Conservation (phyloP, 2,888 invertebrate genomes). For the Lasioglossum pauxillum region DNA sequence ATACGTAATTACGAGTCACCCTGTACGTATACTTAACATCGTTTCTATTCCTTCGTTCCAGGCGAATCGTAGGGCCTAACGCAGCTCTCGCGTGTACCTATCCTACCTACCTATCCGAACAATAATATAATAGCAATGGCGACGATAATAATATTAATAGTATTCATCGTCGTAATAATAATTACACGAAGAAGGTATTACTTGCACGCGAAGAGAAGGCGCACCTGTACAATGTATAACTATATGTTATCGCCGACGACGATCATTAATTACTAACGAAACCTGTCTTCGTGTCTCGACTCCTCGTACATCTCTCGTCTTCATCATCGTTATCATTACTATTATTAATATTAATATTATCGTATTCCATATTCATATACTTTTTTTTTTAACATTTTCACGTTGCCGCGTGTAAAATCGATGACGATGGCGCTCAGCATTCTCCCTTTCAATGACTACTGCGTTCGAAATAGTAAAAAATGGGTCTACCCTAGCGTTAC, state of each 20-base stretch:
- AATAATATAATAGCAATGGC: conserved; percentile 68
- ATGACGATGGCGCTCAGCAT: conserved; percentile 41
- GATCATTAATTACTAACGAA: conserved; percentile 70
- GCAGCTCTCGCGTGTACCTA: conserved; percentile 30
- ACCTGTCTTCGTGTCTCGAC: conserved; percentile 57
- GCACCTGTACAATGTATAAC: conserved; percentile 70
- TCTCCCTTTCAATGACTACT: conserved; percentile 58
- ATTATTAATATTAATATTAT: conserved; percentile 6
- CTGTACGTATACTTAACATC: conserved; percentile 36
- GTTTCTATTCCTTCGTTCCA: conserved; percentile 21
- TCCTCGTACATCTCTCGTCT: not conserved
- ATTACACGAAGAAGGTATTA: conserved; percentile 65
- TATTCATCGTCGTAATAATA: conserved; percentile 52
- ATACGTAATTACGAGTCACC: conserved; percentile 5
- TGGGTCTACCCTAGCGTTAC: conserved; percentile 41
- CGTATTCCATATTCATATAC: conserved; percentile 17
- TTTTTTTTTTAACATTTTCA: conserved; percentile 42
- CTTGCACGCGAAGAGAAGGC: conserved; percentile 63
- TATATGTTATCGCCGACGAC: conserved; percentile 63
- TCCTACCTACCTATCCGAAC: conserved; percentile 64
- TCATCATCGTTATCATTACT: conserved; percentile 16
- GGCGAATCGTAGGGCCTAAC: conserved; percentile 28
- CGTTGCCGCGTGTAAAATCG: conserved; percentile 42
- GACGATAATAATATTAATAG: conserved; percentile 56
- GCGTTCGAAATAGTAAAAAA: conserved; percentile 52